Conservation (phyloP, 2,888 invertebrate species). For the Uropetala carovei region DNA sequence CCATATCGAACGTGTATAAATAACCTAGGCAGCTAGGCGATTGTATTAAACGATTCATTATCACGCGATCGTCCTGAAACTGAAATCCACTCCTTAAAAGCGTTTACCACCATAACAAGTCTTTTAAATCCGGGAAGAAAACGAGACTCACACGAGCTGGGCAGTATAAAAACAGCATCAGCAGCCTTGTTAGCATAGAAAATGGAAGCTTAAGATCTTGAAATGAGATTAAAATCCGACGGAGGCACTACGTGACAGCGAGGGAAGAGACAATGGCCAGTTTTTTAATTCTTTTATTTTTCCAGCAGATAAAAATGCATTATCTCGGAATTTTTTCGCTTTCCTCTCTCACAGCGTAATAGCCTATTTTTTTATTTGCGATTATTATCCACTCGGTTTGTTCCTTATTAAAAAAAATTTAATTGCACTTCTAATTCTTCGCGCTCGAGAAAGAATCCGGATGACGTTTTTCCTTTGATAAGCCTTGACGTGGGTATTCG, state of each 20-base stretch:
- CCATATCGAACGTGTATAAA: too few relatives aligned
- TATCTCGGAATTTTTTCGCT: constrained; percentile 6
- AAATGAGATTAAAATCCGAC: constrained; percentile 16
- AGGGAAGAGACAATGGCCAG: constrained; percentile 20
- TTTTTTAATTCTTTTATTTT: background rate
- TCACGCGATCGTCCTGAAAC: background rate
- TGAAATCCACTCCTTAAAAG: background rate
- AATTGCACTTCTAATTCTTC: background rate
- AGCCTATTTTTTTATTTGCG: background rate
- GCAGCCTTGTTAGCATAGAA: constrained; percentile 35
- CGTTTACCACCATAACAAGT: background rate
- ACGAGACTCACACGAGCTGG: constrained; percentile 1
- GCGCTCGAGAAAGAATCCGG: background rate
- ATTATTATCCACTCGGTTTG: background rate
- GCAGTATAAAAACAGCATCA: constrained; percentile 24
- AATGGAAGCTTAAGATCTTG: constrained; percentile 29
- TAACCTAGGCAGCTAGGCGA: background rate
- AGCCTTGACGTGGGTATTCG: background rate
- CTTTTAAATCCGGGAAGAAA: constrained; percentile 13
- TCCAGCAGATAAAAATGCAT: constrained; percentile 19
- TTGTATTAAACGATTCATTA: background rate
- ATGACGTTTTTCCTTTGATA: background rate
- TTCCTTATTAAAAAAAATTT: background rate
- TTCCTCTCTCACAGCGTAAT: background rate
- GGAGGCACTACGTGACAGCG: background rate